Evolutionary conservation across 2,888 invertebrate genomes (phyloP).

Genomic region (Elegia similella): DNA sequence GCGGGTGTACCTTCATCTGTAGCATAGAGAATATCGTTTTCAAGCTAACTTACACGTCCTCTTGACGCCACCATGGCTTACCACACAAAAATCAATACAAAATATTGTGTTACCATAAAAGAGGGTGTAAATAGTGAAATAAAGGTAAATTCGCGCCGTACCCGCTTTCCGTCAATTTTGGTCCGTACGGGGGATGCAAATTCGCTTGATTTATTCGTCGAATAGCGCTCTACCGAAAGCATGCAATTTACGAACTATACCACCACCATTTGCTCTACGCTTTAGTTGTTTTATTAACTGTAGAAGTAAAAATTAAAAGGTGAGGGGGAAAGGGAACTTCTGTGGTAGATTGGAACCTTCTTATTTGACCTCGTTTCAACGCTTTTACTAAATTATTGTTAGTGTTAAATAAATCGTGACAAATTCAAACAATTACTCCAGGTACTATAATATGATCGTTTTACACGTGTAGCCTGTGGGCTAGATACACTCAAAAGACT

Average conservation of each 20-base stretch:
- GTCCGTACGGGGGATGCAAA: constrained; percentile 44
- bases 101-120: neutral
- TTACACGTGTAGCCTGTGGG: too few relatives aligned
- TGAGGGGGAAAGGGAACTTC: neutral
- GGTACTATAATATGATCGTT: too few relatives aligned
- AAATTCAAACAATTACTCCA: too few relatives aligned
- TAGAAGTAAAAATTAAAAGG: neutral
- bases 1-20: too few relatives aligned
- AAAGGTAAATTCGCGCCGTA: neutral
- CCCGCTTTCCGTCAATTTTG: constrained; percentile 32
- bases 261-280: constrained; percentile 31
- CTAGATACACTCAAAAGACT: too few relatives aligned
- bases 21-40: too few relatives aligned
- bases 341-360: neutral
- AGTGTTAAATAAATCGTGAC: too few relatives aligned
- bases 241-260: constrained; percentile 39
- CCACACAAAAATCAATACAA: neutral
- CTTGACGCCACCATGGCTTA: too few relatives aligned
- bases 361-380: too few relatives aligned
- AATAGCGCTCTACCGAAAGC: constrained; percentile 38
- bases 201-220: constrained; percentile 54
- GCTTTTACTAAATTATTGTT: too few relatives aligned
- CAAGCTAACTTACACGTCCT: too few relatives aligned
- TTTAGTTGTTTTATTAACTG: neutral
- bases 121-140: neutral